phyloP scores from a whole-genome alignment of 2,797 vertebrate species.

The Eulemur mongoz region DNA sequence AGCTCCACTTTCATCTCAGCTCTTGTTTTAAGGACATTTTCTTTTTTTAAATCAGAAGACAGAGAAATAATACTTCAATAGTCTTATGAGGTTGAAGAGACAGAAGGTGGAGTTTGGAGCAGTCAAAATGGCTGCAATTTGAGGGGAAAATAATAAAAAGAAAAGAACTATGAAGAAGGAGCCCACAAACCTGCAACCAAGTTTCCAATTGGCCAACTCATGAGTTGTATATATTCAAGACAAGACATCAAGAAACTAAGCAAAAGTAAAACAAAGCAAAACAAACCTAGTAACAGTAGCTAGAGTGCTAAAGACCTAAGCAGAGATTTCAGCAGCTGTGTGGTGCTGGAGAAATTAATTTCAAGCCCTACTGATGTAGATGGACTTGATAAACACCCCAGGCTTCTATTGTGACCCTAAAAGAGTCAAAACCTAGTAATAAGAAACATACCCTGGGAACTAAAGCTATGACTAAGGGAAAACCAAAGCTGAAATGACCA shows the following conservation, averaged over 20 bases:
- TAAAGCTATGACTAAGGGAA: background rate
- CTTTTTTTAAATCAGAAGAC: background rate
- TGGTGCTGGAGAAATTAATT: background rate
- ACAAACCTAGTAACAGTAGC: background rate
- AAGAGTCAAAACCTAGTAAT: background rate
- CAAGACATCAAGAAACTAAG: background rate
- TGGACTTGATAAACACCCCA: background rate
- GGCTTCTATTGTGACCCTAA: background rate
- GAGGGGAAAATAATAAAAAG: background rate
- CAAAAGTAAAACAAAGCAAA: background rate
- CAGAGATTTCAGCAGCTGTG: background rate
- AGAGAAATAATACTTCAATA: background rate
- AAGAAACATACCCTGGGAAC: background rate
- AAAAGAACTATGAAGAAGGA: background rate
- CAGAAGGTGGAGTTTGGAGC: background rate
- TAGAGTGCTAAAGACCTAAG: background rate
- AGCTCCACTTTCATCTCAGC: background rate
- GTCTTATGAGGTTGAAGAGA: background rate
- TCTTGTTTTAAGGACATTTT: background rate
- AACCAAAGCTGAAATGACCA: background rate
- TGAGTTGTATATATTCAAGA: background rate
- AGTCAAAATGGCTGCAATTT: background rate
- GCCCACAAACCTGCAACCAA: background rate
- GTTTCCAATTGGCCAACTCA: background rate
- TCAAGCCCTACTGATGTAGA: background rate